These are phyloP conservation scores for human (Homo sapiens) DNA, from an alignment of 2,113 vertebrate species.

Conservation along the genomic window GRCh38 chr16:88275501-88276000, in stretches of 20 bases:
- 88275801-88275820: background rate
- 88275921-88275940: background rate
- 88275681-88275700: background rate
- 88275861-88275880: background rate
- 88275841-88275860: background rate
- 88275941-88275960: fast-evolving
- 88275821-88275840: background rate
- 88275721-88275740: background rate
- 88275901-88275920: background rate
- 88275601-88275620: fast-evolving
- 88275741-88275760: background rate
- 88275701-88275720: background rate
- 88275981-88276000: background rate
- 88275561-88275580: fast-evolving
- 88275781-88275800: fast-evolving
- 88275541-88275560: fast-evolving
- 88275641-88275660: background rate
- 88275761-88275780: fast-evolving
- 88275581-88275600: background rate
- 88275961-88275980: fast-evolving
- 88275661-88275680: background rate
- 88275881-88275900: background rate
- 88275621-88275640: fast-evolving
- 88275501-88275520: fast-evolving
- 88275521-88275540: fast-evolving